A percentile compares a stretch with the other conserved stretches of the same genome.
Evolutionary conservation across 2,888 invertebrate genomes (phyloP).

Genomic region (Choristoneura rosaceana): DNA sequence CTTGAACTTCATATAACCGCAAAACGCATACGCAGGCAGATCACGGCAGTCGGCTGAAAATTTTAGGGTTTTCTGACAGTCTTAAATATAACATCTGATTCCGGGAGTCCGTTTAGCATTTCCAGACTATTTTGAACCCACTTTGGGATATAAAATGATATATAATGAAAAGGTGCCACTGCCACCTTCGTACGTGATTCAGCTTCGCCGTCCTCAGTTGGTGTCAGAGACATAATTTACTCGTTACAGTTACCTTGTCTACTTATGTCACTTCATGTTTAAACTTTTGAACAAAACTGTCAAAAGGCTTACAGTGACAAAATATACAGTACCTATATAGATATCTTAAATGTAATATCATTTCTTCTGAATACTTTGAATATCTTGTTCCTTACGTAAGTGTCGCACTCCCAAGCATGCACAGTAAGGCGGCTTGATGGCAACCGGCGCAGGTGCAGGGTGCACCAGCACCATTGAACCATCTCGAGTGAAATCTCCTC

Average conservation of each 20-base stretch:
- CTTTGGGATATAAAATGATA: too few relatives aligned
- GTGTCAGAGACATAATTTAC: too few relatives aligned
- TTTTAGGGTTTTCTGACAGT: not conserved
- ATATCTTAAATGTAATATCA: not conserved
- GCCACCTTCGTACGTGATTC: too few relatives aligned
- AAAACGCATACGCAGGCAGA: slow-evolving; percentile 87
- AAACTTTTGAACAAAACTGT: too few relatives aligned
- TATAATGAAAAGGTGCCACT: too few relatives aligned
- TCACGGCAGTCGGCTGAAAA: slow-evolving; percentile 77
- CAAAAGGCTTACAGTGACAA: too few relatives aligned
- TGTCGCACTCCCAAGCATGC: slow-evolving; percentile 63
- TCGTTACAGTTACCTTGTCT: too few relatives aligned
- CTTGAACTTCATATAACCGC: slow-evolving; percentile 86
- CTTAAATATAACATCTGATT: not conserved
- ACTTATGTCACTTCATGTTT: too few relatives aligned
- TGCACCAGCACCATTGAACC: slow-evolving; percentile 64
- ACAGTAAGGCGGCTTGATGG: slow-evolving; percentile 59
- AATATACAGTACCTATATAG: too few relatives aligned
- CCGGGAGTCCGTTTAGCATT: not conserved
- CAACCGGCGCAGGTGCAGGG: slow-evolving; percentile 54
- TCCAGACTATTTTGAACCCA: too few relatives aligned
- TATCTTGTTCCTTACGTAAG: slow-evolving; percentile 54
- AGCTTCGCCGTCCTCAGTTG: too few relatives aligned
- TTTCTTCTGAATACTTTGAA: not conserved
- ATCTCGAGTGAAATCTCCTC: slow-evolving; percentile 84